Base-by-base conservation (phyloP, 2,113 vertebrate species). In the Actenoides lindsayi region DNA sequence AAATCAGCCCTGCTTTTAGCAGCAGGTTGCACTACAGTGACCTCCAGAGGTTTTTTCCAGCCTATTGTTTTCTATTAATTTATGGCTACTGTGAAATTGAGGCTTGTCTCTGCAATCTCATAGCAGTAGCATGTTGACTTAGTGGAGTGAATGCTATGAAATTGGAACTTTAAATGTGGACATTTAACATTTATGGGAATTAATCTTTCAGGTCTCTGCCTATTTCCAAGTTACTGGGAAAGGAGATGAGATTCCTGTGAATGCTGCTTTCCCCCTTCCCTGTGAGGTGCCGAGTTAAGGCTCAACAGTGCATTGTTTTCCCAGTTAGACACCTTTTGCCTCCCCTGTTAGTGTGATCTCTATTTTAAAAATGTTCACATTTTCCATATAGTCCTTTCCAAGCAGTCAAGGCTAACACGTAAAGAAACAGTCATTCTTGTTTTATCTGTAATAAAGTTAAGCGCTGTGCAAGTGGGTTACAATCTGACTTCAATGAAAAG, bases 31-130 rank as follows among this genome's bases (percentile, higher is more conserved):
- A 84, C 87, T 93, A 44, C 62, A 97, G 93, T 96, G 96, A 97
- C 95, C 94, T 96, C 95, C 94, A 95, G 96, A 97, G 96, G 94
- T 89, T 93, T 89, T 35, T 93, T 82, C 73, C 69, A 83, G 69
- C 37, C 87, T 68, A 48, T 96, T 96, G 91, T 94, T 89, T 86
- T 59, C 50, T 83, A 0, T 31, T 73, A 3, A 84, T 90, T 70
- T 78, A 5, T 46, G 80, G 80, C 28, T 78, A 70, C 46, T 64
- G n/a, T 83, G 73, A 87, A 84, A 87, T 23, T 44, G 74, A 71
- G 60, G 11, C 73, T 93, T 79, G 48, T 35, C 30, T 94, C 77
- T 68, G 74, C 60, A 82, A 51, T 71, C 51, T 69, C 2, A 0
- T 37, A 37, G 42, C 83, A 64, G 51, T 20, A 54, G 28, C 15